Evolutionary conservation across 2,113 vertebrate species (phyloP), one percentile per base, ranked within the genome.

Genomic region (Protomyctophum bolini): DNA sequence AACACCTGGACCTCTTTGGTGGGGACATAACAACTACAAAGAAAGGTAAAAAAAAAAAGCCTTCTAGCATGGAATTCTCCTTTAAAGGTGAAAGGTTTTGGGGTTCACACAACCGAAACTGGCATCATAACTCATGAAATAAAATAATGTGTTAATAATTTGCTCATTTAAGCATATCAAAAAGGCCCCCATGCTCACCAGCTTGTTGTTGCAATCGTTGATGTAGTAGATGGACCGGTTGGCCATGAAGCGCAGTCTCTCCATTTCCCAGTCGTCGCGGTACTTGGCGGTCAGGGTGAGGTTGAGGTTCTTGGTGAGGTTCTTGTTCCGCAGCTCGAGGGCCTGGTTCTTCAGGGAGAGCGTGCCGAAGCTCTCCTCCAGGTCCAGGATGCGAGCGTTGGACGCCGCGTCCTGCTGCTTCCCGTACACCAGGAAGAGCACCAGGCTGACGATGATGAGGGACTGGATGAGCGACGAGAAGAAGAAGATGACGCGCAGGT

Each of bases 341-440:
- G 11, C 5, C 0, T 82, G 0, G 0, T 89, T 85, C 11, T 93
- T 88, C 9, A 45, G 4, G 6, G 87, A 93, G 0, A 95, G 90
- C 0, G 61, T 73, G 21, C 91, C 90, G 0, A 93, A 84, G 14
- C 88, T 91, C 54, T 83, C 75, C 81, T 97, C 93, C 56, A 95
- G 79, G 79, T 86, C 91, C 70, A 88, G 77, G 3, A 96, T 87
- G 58, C 93, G 91, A 0, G 69, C 55, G 0, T 72, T 77, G 63
- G 94, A 94, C 0, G 92, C 92, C 0, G 91, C 86, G 5, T 84
- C 91, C 54, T 94, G 91, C 0, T 88, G 88, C 8, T 96, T 95
- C 0, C 97, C 97, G 0, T 98, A 98, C 63, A 97, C 79, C 91
- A 98, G 95, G 86, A 98, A 98, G 6, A 98, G 95, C 74, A 98